Conservation (phyloP, 2,888 invertebrate species). For the Dasysyrphus tricinctus region DNA sequence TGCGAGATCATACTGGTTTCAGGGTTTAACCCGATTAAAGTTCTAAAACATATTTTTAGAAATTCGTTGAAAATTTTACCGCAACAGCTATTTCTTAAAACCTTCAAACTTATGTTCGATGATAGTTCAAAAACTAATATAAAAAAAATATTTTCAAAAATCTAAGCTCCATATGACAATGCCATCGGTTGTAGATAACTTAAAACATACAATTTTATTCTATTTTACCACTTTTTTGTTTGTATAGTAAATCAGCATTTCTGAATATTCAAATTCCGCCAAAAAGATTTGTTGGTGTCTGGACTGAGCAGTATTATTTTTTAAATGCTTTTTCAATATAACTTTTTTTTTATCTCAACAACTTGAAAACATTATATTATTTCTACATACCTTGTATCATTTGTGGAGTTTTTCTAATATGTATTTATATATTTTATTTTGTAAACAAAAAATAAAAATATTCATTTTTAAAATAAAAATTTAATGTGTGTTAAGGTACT, state of each 20-base stretch:
- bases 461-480: slow-evolving; percentile 40
- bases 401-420: slow-evolving; percentile 63
- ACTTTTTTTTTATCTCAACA: slow-evolving; percentile 46
- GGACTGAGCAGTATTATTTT: slow-evolving; percentile 61
- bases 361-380: slow-evolving; percentile 55
- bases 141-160: background rate
- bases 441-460: slow-evolving; percentile 29
- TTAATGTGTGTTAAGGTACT: slow-evolving; percentile 28
- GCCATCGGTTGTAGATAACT: slow-evolving; percentile 36
- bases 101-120: slow-evolving; percentile 34
- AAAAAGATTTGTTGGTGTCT: slow-evolving; percentile 71
- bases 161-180: slow-evolving; percentile 29
- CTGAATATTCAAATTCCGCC: slow-evolving; percentile 50
- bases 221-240: slow-evolving; percentile 48
- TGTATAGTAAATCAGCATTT: slow-evolving; percentile 20
- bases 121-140: background rate
- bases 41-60: background rate
- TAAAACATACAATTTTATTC: slow-evolving; percentile 5
- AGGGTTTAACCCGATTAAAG: too few relatives aligned
- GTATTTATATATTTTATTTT: slow-evolving; percentile 33
- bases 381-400: slow-evolving; percentile 71
- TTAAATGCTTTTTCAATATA: slow-evolving; percentile 40
- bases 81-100: slow-evolving; percentile 7
- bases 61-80: background rate
- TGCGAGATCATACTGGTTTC: too few relatives aligned